Base-by-base conservation (phyloP, 2,888 invertebrate genomes). In the Bombyx huttoni region DNA sequence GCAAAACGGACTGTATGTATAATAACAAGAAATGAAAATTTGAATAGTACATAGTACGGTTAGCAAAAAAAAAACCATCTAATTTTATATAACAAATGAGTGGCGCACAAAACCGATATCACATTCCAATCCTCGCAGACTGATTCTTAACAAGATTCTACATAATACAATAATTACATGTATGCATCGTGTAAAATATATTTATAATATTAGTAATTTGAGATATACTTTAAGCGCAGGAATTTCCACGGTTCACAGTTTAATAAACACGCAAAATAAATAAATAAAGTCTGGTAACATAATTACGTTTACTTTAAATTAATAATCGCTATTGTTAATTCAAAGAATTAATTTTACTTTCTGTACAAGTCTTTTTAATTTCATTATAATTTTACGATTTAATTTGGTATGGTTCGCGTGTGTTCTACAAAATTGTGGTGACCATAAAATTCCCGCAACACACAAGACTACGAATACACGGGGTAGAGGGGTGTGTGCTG, bases 161-260 rank as follows among this genome's bases (percentile, higher is more conserved):
- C 65, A 68, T 68, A 64, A 62, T 52, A 52, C 52, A 33, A 49
- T 46, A 46, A 49, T 55, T 53, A 58, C 47, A 53, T 50, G 50
- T 47, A 24, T 24, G 24, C 24, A 24, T 24, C 24, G 24, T 24
- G 24, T 59, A 61, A 61, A 55, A 61, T 40, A 40, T 24, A 24
- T 24, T 24, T 64, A 67, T n/a, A n/a, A n/a, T 69, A 69, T 72
- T 71, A 70, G 66, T 74, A 69, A 70, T 75, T 76, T 73, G 69
- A 75, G 72, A 71, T 73, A 73, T 57, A 58, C 55, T 58, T 59
- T 58, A 53, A 56, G 58, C 56, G 46, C 49, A 57, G 56, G 58
- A 62, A 65, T 59, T 52, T 24, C 34, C 45, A 46, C 34, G 34
- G 34, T 8, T 40, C 40, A 40, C 40, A 40, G 9, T 40, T 40